Base-by-base conservation (phyloP, 2,797 vertebrate genomes). In the Bradypodion pumilum region DNA sequence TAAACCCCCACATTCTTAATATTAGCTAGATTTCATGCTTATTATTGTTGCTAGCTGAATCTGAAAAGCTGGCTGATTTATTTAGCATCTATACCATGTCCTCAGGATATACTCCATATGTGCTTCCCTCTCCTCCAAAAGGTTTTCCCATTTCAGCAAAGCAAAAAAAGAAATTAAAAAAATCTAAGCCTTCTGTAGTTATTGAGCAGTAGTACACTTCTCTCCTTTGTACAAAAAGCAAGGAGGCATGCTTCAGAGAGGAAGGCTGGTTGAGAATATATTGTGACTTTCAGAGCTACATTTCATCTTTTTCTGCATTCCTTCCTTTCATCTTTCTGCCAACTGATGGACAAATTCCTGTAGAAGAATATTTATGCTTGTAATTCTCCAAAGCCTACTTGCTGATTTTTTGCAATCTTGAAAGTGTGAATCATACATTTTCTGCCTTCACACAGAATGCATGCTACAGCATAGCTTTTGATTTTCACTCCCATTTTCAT, bases 401-500 rank as follows among this genome's bases (percentile, higher is more conserved):
- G 27, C 62, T 72, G 78, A 73, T 82, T 93, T 83, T 74, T 82
- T 72, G 65, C 44, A 62, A n/a, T 68, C 86, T 85, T 29, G 74
- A 89, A 87, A 89, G 27, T 40, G n/a, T 79, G 65, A 44, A 62
- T 49, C 19, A 1, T 68, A 37, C 0, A 0, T 86, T 91, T 60
- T 81, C 29, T 69, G 15, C 62, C 89, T 92, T 88, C 84, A 87
- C 86, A 90, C 70, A 88, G 89, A 85, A 75, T 59, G 72, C 80
- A 86, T 78, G 66, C 77, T 81, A 25, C 77, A 86, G 81, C 85
- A 83, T 75, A 86, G 56, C 83, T 74, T 87, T 62, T 5, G 46
- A 85, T 59, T 86, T 82, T 66, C 80, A 78, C 84, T 91, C 70
- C 86, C 89, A 69, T 89, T 88, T 81, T 89, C 85, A 35, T 87